A percentile compares a stretch with the other conserved stretches of the same genome.
Conservation (phyloP, 2,113 vertebrate genomes). For the Pelecanus crispus region DNA sequence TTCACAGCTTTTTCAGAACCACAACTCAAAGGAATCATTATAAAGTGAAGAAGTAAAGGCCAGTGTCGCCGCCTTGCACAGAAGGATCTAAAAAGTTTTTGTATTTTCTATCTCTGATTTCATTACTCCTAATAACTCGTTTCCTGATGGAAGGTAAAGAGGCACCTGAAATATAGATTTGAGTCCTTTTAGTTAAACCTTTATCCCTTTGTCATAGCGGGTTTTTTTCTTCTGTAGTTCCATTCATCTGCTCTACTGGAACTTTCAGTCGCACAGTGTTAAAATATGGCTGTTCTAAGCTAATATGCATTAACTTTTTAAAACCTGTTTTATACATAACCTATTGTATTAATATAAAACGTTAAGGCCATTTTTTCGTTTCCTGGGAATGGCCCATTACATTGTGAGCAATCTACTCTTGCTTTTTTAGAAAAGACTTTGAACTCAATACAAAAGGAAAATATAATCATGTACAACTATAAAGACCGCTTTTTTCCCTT, state of each 20-base stretch:
- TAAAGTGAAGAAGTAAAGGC: constrained; percentile 71
- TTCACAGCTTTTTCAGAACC: constrained; percentile 69
- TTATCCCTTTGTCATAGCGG: constrained; percentile 68
- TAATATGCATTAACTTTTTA: constrained; percentile 76
- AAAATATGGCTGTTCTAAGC: constrained; percentile 72
- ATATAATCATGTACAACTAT: constrained; percentile 75
- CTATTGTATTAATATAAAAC: constrained; percentile 75
- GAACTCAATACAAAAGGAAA: constrained; percentile 72
- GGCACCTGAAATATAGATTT: constrained; percentile 67
- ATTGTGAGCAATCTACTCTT: constrained; percentile 75
- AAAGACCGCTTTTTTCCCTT: constrained; percentile 70
- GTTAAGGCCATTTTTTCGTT: constrained; percentile 67
- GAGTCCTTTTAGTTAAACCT: constrained; percentile 70
- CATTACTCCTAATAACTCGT: constrained; percentile 73
- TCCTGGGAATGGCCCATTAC: constrained; percentile 74
- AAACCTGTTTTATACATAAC: constrained; percentile 74
- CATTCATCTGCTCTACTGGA: constrained; percentile 74
- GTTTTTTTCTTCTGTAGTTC: constrained; percentile 68
- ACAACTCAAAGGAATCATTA: constrained; percentile 71
- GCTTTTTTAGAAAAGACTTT: constrained; percentile 70
- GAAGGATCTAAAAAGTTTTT: constrained; percentile 74
- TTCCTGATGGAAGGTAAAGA: constrained; percentile 72
- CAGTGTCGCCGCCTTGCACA: constrained; percentile 56
- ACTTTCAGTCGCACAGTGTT: constrained; percentile 70
- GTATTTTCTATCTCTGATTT: constrained; percentile 69